These are phyloP conservation scores for Capreolus pygargus DNA, from an alignment of 2,113 vertebrate species.

Conservation along the genomic window DNA sequence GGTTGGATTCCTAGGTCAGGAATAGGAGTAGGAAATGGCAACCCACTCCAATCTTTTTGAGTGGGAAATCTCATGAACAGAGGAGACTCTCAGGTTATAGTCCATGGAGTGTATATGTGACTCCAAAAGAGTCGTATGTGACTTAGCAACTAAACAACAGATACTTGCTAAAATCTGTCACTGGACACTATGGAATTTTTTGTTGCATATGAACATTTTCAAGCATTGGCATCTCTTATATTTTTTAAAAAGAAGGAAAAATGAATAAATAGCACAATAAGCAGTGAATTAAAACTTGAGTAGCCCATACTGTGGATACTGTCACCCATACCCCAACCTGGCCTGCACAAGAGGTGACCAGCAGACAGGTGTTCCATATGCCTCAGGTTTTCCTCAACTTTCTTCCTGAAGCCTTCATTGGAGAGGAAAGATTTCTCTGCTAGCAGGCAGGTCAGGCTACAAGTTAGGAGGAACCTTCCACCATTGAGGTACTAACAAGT, in stretches of 20 bases:
- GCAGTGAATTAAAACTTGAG: neutral
- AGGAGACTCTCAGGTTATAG: neutral
- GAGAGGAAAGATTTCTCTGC: neutral
- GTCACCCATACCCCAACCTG: neutral
- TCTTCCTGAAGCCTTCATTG: neutral
- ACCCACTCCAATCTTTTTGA: neutral
- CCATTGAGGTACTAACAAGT: neutral
- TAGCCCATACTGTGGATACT: neutral
- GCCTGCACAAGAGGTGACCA: neutral
- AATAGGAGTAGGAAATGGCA: neutral
- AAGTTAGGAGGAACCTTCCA: neutral
- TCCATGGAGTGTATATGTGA: neutral
- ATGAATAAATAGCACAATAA: neutral
- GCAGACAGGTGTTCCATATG: neutral
- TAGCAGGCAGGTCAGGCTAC: neutral
- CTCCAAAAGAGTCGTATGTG: neutral
- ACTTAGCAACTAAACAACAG: neutral
- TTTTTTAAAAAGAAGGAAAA: neutral
- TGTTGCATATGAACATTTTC: neutral
- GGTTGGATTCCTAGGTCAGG: neutral
- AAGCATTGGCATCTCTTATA: neutral
- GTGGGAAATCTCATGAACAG: neutral
- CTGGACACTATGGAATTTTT: neutral
- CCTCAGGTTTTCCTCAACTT: neutral
- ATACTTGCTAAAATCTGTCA: neutral